Evolutionary conservation across 2,113 vertebrate species (phyloP), one percentile per base, ranked within the genome.

Genomic region (Choloepus hoffmanni): DNA sequence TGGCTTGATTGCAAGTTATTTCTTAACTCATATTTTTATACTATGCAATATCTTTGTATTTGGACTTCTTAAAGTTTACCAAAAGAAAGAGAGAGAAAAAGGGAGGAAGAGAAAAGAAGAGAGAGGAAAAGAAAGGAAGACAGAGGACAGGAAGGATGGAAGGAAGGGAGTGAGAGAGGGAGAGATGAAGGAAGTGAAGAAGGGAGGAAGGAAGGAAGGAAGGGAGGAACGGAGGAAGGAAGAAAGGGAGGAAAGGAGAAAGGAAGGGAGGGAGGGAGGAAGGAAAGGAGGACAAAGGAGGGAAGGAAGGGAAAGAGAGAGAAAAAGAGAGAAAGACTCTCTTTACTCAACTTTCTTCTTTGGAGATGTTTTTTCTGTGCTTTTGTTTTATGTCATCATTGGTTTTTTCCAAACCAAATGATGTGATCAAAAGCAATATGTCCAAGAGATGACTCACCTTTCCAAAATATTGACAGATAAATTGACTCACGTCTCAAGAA

Each of bases 401-500:
- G 43, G 8, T 85, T 74, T 95, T 60, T 88, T 36, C 77, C 78
- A 92, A 85, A 94, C 48, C 21, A 81, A 95, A 90, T 95, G 74
- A 92, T 68, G 50, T 89, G 82, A 65, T 23, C 85, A 92, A 95
- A 95, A 90, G 53, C 48, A 96, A 67, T 88, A 90, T 48, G 95
- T 81, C 81, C 87, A 96, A 92, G 72, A 85, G 43, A 96, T 94
- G 95, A 97, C 55, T 97, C 95, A 96, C 77, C 43, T 89, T 95
- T 83, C 82, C 85, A 95, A 92, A 96, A 90, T 97, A 96, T 45
- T 96, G 90, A 95, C 89, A 97, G 68, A 88, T 65, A 83, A 92
- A 70, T 96, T 98, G 86, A 95, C 50, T 96, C 91, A 92, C 40
- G 96, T 93, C 85, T 96, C 26, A 94, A 96, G 78, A 96, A 96